Base-by-base conservation (phyloP, 2,797 vertebrate genomes). In the Euphonia xanthogaster region DNA sequence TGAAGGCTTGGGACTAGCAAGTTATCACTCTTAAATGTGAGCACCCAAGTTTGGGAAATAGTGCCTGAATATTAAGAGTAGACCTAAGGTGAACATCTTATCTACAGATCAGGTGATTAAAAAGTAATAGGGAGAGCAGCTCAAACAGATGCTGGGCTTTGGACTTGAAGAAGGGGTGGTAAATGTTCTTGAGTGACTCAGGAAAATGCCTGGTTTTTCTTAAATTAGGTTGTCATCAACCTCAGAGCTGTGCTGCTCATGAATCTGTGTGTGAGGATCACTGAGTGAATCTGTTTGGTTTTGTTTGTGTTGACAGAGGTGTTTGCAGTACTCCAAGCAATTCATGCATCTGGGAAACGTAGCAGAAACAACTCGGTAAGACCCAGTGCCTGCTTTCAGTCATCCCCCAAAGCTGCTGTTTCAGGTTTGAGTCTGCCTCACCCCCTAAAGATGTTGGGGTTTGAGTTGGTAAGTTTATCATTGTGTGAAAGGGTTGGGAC, bases 341-440 rank as follows among this genome's bases (percentile, higher is more conserved):
- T 99, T 99, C 97, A 99, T 98, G 90, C 99, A 99, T 95, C 98
- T 99, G 97, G 99, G 99, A 78, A 99, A 99, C 9, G 96, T 99
- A 55, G 77, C 98, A 6, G 99, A 99, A 97, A 99, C 99, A 0
- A 99, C 99, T 54, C 99, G 99, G 99, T 99, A 97, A 98, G 98
- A 90, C 4, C 55, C 5, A 1, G 53, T 44, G 40, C 37, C 40
- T 3, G 3, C 55, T 72, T 44, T 55, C 77, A 21, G 0, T 42
- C 80, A 48, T 57, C 37, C 30, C 37, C 5, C 54, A 40, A 5
- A 2, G 12, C 19, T 14, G 8, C 39, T 40, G 7, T 16, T 74
- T 42, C 47, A 63, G 67, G 27, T 37, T 27, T 37, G 9, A 67
- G 50, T 33, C 60, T 84, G 48, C 25, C 42, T 80, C 45, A 28